Conservation (phyloP, 2,113 vertebrate genomes). For the Muntiacus reevesi region DNA sequence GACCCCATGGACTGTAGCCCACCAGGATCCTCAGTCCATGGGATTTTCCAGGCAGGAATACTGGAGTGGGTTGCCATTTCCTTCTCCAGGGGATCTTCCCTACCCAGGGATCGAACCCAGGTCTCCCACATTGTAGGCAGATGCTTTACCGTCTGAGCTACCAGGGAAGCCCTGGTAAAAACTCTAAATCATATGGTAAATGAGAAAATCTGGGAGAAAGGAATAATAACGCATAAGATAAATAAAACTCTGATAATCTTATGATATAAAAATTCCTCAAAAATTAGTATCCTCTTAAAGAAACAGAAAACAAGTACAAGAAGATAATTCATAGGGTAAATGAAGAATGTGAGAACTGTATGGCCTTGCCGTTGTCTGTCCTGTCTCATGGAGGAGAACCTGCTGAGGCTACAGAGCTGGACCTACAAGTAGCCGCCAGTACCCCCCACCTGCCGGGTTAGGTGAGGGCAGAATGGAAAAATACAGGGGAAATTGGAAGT, state of each 20-base stretch:
- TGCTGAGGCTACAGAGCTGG: not conserved
- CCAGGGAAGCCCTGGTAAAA: not conserved
- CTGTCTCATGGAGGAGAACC: fast-evolving
- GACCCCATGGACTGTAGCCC: too few relatives aligned
- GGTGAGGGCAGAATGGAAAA: not conserved
- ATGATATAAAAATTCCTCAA: not conserved
- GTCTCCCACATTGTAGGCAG: too few relatives aligned
- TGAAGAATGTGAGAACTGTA: not conserved
- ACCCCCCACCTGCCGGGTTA: fast-evolving
- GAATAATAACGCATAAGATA: not conserved
- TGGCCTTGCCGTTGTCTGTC: not conserved
- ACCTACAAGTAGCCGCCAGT: not conserved
- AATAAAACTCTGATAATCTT: not conserved
- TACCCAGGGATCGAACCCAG: too few relatives aligned
- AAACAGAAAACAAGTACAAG: not conserved
- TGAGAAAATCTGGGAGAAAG: not conserved
- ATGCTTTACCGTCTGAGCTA: too few relatives aligned
- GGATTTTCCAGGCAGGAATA: too few relatives aligned
- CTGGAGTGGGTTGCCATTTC: too few relatives aligned
- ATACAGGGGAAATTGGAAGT: not conserved
- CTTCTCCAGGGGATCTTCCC: too few relatives aligned
- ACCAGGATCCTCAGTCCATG: too few relatives aligned
- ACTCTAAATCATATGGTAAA: not conserved
- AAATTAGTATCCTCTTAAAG: not conserved
- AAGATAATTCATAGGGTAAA: not conserved